Evolutionary conservation across 2,113 vertebrate genomes (phyloP).

Genomic region (Dendropsophus ebraccatus): DNA sequence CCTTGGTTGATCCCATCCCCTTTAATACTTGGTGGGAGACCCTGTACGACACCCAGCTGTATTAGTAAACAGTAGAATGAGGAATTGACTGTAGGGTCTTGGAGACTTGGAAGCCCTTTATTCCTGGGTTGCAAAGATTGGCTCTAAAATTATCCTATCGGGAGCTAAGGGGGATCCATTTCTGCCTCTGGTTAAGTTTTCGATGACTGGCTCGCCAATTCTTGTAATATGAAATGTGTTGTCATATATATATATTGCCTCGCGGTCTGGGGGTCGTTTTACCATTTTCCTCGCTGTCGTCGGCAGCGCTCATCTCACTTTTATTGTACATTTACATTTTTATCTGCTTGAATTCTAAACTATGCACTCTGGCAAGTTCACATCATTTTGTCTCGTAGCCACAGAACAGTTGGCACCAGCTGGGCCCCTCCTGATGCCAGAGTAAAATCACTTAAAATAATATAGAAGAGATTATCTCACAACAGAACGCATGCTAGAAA

Average conservation of each 20-base stretch:
- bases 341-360: constrained; percentile 41
- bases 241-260: too few relatives aligned
- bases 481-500: constrained; percentile 47
- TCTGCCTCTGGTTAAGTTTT: not conserved
- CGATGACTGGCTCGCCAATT: not conserved
- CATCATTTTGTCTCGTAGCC: constrained; percentile 50
- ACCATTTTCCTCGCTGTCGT: not conserved
- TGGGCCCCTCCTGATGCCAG: constrained; percentile 62
- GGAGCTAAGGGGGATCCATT: too few relatives aligned
- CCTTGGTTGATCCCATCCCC: not conserved
- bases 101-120: too few relatives aligned
- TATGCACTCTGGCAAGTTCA: constrained; percentile 49
- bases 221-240: not conserved
- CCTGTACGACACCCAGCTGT: too few relatives aligned
- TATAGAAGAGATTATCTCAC: constrained; percentile 53
- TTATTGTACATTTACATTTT: constrained; percentile 50
- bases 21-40: not conserved
- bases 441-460: constrained; percentile 18
- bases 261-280: not conserved
- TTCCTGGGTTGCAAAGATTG: too few relatives aligned
- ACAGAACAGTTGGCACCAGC: constrained; percentile 60
- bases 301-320: constrained; percentile 21
- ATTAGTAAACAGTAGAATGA: not conserved
- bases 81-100: not conserved
- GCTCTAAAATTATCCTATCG: too few relatives aligned